Conservation (phyloP, 2,113 vertebrate genomes). For the Eptesicus fuscus region DNA sequence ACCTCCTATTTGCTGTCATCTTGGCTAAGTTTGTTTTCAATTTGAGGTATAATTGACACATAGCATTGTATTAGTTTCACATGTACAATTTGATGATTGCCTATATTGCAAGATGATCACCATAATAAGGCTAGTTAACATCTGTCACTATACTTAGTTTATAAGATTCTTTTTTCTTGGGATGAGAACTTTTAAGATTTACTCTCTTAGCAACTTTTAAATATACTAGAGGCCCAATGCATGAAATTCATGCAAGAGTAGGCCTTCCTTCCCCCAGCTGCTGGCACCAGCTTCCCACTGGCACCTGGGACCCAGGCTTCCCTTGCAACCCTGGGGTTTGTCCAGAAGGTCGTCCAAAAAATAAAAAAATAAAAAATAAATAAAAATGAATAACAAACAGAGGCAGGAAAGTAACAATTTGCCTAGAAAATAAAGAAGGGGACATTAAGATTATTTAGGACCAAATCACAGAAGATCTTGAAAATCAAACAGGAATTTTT, state of each 20-base stretch:
- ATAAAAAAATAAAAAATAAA: too few species aligned
- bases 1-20: neutral
- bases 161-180: neutral
- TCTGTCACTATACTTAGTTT: neutral
- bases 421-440: neutral
- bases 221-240: neutral
- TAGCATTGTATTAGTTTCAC: neutral
- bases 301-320: too few species aligned
- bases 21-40: neutral
- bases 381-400: slow-evolving; percentile 2
- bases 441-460: neutral
- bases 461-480: neutral
- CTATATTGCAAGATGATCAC: neutral
- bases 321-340: too few species aligned
- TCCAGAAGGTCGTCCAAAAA: too few species aligned
- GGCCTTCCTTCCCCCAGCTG: too few species aligned
- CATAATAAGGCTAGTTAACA: neutral
- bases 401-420: neutral
- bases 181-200: neutral
- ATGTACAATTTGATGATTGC: neutral
- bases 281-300: too few species aligned
- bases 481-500: neutral
- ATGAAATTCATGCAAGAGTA: too few species aligned
- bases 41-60: neutral
- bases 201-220: neutral